A percentile compares a stretch with the other conserved stretches of the same genome.
Evolutionary conservation across 1,140 invertebrate species (phyloP).

Genomic region (Aporrectodea caliginosa): DNA sequence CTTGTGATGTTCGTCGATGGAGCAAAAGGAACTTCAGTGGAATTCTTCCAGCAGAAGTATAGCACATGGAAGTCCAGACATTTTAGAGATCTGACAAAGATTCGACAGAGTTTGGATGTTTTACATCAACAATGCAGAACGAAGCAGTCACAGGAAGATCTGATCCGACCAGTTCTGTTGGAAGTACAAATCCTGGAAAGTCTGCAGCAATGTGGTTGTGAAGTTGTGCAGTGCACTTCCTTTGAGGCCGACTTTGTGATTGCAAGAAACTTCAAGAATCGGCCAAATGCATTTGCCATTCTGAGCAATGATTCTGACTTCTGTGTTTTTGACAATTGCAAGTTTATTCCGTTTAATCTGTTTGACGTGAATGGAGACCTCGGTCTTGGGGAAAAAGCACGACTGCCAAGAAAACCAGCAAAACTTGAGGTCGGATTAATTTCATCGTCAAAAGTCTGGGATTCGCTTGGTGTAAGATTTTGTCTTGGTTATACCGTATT

Average conservation of each 20-base stretch:
- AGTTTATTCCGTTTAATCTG: constrained; percentile 42
- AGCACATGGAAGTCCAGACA: constrained; percentile 45
- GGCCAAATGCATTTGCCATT: constrained; percentile 45
- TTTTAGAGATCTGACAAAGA: constrained; percentile 37
- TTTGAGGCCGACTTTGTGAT: constrained; percentile 48
- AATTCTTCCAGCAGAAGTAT: constrained; percentile 40
- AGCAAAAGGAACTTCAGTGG: constrained; percentile 41
- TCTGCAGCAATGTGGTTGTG: constrained; percentile 43
- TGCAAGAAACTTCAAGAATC: constrained; percentile 40
- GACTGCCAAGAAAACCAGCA: constrained; percentile 39
- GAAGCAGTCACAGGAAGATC: constrained; percentile 34
- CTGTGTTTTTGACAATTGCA: constrained; percentile 44
- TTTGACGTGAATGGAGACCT: constrained; percentile 47
- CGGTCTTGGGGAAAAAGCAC: constrained; percentile 36
- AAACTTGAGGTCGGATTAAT: constrained; percentile 43
- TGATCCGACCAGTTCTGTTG: constrained; percentile 38
- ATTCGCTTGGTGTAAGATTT: constrained; percentile 40
- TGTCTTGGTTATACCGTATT: not conserved
- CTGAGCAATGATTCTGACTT: constrained; percentile 53
- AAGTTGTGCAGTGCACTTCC: constrained; percentile 38
- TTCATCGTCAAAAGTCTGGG: constrained; percentile 37
- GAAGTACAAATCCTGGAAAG: constrained; percentile 43
- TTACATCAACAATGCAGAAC: constrained; percentile 36
- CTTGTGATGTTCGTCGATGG: constrained; percentile 48
- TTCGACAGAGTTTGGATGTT: constrained; percentile 41